Base-by-base conservation (phyloP, 2,888 invertebrate species). In the Pterobdella sp. region DNA sequence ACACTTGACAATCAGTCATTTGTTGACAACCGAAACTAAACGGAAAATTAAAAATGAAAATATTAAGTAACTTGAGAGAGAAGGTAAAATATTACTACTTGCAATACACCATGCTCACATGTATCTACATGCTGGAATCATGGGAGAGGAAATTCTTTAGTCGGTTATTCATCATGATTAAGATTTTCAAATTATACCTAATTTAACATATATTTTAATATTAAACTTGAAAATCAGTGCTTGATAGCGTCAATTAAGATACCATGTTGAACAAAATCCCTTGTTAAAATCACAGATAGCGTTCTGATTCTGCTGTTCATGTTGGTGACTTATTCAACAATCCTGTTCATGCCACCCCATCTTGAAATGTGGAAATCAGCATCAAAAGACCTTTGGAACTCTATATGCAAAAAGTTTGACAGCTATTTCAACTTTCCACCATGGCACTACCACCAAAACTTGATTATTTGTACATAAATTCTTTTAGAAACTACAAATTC, bases 271-370 rank as follows among this genome's bases (percentile, higher is more conserved):
- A 49, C 14, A 14, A 14, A 14, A 49, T 14, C 52, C 14, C 22
- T 49, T 49, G 14, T 14, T 49, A 22, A 66, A 34, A 37, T 68
- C 65, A 71, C 71, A 83, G 87, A 87, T 82, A 83, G 85, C 56
- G 81, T 87, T 73, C 81, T 87, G 14, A 77, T 86, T 14, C 79
- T 86, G 1, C 83, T 87, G 71, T 77, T 87, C 68, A 81, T 84
- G 0, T 84, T 87, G 76, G 82, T 86, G 34, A 80, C 86, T 22
- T 88, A 87, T 79, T 87, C 87, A 0, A 86, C 87, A 56, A 86
- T 84, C 77, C 83, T 87, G 2, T 88, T 87, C 78, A 81, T 88
- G 75, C 88, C 88, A 0, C 85, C 85, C 68, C 88, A 88, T 77
- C 85, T 87, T 22, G 72, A 78, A 31, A 81, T 77, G 77, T 73